phyloP scores from a whole-genome alignment of 2,888 invertebrate species.

The Caenorhabditis macrosperma region DNA sequence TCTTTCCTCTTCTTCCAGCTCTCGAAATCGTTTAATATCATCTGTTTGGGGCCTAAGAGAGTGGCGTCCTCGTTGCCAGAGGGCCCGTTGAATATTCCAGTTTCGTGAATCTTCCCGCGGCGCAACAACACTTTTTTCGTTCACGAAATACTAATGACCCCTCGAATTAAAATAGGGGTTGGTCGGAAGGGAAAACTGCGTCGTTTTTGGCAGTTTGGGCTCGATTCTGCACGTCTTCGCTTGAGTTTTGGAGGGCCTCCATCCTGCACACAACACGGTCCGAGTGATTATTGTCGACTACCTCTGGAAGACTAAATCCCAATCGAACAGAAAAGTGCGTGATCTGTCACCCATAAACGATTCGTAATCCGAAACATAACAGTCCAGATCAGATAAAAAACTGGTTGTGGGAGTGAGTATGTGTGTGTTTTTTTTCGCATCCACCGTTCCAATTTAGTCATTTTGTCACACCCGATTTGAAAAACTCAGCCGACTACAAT shows the following conservation, averaged over 20 bases:
- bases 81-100: conserved; percentile 51
- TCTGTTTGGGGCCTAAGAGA: not conserved
- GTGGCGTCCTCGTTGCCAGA: conserved; percentile 13
- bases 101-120: conserved; percentile 21
- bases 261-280: not conserved
- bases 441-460: conserved; percentile 50
- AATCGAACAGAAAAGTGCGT: conserved; percentile 34
- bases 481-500: conserved; percentile 16
- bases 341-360: conserved; percentile 47
- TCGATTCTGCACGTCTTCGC: not conserved
- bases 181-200: not conserved
- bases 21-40: conserved; percentile 22
- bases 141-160: conserved; percentile 53
- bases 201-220: not conserved
- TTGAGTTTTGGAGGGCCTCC: not conserved
- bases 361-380: conserved; percentile 52
- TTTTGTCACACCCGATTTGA: conserved; percentile 27
- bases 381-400: conserved; percentile 50
- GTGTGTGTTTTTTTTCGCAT: conserved; percentile 25
- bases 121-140: conserved; percentile 39
- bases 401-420: conserved; percentile 25
- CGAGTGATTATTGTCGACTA: not conserved
- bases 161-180: conserved; percentile 22
- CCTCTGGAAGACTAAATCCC: not conserved
- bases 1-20: not conserved